Percentiles rank a stretch among this genome's conserved stretches.
Conservation (phyloP, 2,113 vertebrate species). For the Helogale parvula region DNA sequence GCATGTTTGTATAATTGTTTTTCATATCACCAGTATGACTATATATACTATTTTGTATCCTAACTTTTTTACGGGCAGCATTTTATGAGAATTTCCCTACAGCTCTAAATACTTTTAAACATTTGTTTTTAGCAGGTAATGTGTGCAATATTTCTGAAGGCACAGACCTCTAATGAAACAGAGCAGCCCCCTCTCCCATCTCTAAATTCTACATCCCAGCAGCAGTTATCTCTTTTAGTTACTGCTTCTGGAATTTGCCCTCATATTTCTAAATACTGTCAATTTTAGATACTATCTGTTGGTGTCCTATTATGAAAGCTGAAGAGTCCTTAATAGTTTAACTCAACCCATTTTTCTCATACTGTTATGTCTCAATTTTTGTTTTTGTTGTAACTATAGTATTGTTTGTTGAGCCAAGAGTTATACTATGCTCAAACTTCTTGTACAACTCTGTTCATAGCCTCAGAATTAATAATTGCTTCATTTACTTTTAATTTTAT, state of each 20-base stretch:
- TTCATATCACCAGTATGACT: background rate
- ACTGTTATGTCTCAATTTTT: background rate
- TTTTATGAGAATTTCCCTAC: background rate
- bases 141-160: background rate
- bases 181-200: background rate
- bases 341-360: background rate
- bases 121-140: background rate
- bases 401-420: background rate
- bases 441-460: background rate
- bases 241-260: background rate
- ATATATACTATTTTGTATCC: background rate
- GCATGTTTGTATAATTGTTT: background rate
- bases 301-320: background rate
- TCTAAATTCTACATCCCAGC: background rate
- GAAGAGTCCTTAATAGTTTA: background rate
- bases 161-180: background rate
- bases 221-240: background rate
- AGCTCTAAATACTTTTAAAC: background rate
- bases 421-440: background rate
- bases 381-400: background rate
- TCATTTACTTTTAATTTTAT: conserved; percentile 41
- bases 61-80: background rate
- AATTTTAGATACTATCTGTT: background rate
- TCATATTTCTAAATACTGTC: background rate
- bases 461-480: background rate